phyloP scores from a whole-genome alignment of 2,888 invertebrate species.

The Panorpa germanica region DNA sequence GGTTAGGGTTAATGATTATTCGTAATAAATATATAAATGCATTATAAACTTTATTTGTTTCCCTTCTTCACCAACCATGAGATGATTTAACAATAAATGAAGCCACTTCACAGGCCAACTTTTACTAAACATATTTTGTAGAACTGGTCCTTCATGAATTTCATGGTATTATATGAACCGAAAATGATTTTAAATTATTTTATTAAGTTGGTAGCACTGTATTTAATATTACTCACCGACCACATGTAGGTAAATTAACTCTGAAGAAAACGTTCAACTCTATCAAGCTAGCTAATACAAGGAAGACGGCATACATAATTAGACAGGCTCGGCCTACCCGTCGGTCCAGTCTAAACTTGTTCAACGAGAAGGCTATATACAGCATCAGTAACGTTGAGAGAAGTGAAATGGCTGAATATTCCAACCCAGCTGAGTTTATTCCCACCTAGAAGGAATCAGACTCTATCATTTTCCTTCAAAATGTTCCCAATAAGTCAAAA shows the following conservation, averaged over 20 bases:
- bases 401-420: conserved; percentile 78
- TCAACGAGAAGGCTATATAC: conserved; percentile 66
- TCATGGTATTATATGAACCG: too few relatives aligned
- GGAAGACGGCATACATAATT: conserved; percentile 72
- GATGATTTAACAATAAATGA: too few relatives aligned
- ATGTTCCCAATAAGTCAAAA: conserved; percentile 2
- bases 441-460: conserved; percentile 33
- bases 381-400: conserved; percentile 70
- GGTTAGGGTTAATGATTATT: too few relatives aligned
- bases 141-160: too few relatives aligned
- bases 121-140: too few relatives aligned
- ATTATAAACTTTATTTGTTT: too few relatives aligned
- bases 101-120: too few relatives aligned
- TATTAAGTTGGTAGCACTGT: too few relatives aligned
- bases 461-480: not conserved
- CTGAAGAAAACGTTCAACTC: conserved; percentile 87
- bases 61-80: too few relatives aligned
- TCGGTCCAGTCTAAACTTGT: conserved; percentile 72
- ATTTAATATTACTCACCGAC: too few relatives aligned
- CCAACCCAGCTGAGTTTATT: conserved; percentile 79
- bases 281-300: conserved; percentile 73
- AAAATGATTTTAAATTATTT: too few relatives aligned
- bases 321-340: conserved; percentile 71
- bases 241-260: conserved; percentile 75
- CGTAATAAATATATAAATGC: too few relatives aligned